phyloP scores from a whole-genome alignment of 2,797 vertebrate genomes.

The Enteromius afrohamiltoni region DNA sequence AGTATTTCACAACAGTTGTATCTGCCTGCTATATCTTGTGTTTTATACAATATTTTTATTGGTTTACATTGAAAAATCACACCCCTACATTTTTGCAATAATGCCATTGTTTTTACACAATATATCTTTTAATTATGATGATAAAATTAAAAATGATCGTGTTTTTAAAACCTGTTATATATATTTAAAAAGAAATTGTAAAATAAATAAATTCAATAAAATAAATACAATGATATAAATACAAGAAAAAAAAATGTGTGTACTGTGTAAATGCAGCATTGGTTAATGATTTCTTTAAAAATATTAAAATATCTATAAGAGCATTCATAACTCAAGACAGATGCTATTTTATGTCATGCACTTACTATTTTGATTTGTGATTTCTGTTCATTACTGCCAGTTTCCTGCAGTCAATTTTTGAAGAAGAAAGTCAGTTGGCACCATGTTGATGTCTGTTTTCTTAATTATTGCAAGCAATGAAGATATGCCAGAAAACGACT shows the following conservation, averaged over 20 bases:
- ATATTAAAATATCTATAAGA: neutral
- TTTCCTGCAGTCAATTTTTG: neutral
- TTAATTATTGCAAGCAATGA: slow-evolving; percentile 8
- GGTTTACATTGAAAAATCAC: no score
- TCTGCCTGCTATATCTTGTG: no score
- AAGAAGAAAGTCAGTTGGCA: neutral
- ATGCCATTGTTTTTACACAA: no score
- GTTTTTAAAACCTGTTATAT: no score
- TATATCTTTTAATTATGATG: no score
- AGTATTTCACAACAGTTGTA: no score
- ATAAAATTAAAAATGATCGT: no score
- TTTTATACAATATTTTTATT: no score
- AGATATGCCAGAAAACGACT: slow-evolving; percentile 4
- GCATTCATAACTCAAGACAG: neutral
- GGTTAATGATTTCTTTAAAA: neutral
- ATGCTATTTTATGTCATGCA: neutral
- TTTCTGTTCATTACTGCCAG: neutral
- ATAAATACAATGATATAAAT: neutral
- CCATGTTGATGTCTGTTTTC: neutral
- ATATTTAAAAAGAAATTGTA: no score
- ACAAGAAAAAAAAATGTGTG: no score
- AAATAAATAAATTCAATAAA: neutral
- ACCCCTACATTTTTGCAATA: no score
- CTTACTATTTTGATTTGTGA: neutral
- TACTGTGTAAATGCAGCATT: neutral